A percentile compares a stretch with the other conserved stretches of the same genome.
These are phyloP conservation scores for Rhopalosiphum nymphaeae DNA, from an alignment of 2,888 invertebrate species.

Conservation along the genomic window DNA sequence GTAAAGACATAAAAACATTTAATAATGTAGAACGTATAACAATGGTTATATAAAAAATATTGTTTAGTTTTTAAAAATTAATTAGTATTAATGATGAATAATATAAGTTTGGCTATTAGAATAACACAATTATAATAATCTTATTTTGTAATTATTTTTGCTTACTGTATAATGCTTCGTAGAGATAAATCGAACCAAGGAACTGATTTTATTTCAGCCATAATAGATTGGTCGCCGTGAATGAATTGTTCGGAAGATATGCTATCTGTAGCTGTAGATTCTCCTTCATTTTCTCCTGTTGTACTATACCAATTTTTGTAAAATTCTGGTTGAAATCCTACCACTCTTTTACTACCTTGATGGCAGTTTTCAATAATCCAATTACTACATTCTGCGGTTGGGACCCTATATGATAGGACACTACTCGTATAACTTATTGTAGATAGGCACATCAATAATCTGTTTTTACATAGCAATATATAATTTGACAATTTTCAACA, in stretches of 20 bases:
- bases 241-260: background rate
- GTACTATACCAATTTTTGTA: slow-evolving; percentile 27
- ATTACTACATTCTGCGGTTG: background rate
- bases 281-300: background rate
- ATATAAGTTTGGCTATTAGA: background rate
- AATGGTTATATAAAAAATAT: background rate
- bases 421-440: background rate
- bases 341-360: background rate
- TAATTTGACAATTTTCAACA: background rate
- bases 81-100: background rate
- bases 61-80: background rate
- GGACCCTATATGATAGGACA: background rate
- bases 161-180: background rate
- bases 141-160: background rate
- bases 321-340: slow-evolving; percentile 16
- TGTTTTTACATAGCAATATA: background rate
- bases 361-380: slow-evolving; percentile 56
- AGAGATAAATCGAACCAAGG: background rate
- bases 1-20: background rate
- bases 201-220: background rate
- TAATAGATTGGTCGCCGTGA: background rate
- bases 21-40: background rate
- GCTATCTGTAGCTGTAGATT: background rate
- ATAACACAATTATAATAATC: background rate
- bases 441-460: background rate